Percentiles rank a stretch among this genome's conserved stretches.
phyloP scores from a whole-genome alignment of 2,888 invertebrate species.

The Xanthia togata region DNA sequence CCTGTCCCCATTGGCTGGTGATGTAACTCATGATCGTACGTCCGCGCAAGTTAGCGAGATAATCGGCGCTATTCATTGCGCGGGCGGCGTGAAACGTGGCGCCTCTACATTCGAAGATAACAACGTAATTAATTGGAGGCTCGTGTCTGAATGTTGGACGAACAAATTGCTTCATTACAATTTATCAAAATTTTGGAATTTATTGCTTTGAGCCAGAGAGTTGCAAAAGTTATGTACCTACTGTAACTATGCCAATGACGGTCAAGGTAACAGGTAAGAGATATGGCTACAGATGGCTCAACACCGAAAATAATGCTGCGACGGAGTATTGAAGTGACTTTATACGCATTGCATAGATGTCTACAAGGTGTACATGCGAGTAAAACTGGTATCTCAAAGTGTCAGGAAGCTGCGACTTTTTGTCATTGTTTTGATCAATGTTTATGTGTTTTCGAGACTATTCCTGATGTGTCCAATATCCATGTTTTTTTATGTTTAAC shows the following conservation, averaged over 20 bases:
- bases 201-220: not conserved
- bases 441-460: not conserved
- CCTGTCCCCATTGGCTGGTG: constrained; percentile 34
- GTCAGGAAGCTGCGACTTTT: not conserved
- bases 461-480: not conserved
- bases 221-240: not conserved
- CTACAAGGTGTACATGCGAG: not conserved
- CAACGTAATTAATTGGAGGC: constrained; percentile 34
- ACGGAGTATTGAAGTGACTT: too few relatives aligned
- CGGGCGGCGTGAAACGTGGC: not conserved
- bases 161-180: constrained; percentile 18
- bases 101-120: constrained; percentile 25
- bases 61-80: constrained; percentile 17
- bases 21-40: constrained; percentile 27
- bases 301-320: too few relatives aligned
- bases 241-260: not conserved
- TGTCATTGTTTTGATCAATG: not conserved
- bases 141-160: constrained; percentile 6
- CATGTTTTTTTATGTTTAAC: not conserved
- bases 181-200: not conserved
- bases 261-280: not conserved
- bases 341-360: not conserved
- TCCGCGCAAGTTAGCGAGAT: constrained; percentile 7
- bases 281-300: not conserved
- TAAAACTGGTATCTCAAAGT: not conserved